phyloP scores from a whole-genome alignment of 2,797 vertebrate species.

The Phataginus tetradactyla region DNA sequence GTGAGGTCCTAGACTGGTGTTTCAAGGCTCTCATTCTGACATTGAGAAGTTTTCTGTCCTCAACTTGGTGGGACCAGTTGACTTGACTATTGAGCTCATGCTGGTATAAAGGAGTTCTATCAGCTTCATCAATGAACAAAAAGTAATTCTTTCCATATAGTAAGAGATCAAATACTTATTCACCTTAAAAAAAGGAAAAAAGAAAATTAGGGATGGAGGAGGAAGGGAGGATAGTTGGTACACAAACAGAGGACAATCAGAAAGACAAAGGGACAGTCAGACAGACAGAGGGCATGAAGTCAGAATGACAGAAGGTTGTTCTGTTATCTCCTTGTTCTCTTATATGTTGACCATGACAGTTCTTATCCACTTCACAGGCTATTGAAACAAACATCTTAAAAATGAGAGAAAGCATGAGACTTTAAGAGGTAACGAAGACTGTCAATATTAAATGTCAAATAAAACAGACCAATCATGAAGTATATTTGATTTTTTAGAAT shows the following conservation, averaged over 20 bases:
- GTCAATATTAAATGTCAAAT: slow-evolving; percentile 26
- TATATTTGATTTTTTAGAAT: slow-evolving; percentile 46
- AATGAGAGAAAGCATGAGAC: slow-evolving; percentile 30
- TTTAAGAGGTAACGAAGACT: slow-evolving; percentile 39
- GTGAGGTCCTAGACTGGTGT: slow-evolving; percentile 26
- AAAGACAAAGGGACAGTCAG: not conserved
- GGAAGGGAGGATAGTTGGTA: not conserved
- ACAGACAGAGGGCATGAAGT: not conserved
- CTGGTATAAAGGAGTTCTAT: not conserved
- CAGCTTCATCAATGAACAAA: slow-evolving; percentile 35
- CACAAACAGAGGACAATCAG: not conserved
- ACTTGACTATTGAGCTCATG: not conserved
- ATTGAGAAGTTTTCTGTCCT: not conserved
- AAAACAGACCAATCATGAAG: slow-evolving; percentile 51
- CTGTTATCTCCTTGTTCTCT: not conserved
- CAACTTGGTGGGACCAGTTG: not conserved
- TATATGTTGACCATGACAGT: not conserved
- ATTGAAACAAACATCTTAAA: slow-evolving; percentile 48
- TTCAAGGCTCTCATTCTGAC: not conserved
- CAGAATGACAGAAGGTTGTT: not conserved
- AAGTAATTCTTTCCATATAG: not conserved
- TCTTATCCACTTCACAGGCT: slow-evolving; percentile 4
- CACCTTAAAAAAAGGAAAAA: not conserved
- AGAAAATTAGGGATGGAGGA: not conserved
- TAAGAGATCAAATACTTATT: slow-evolving; percentile 26